A percentile compares a stretch with the other conserved stretches of the same genome.
These are phyloP conservation scores for Bufotes viridis DNA, from an alignment of 2,797 vertebrate genomes.

Conservation along the genomic window DNA sequence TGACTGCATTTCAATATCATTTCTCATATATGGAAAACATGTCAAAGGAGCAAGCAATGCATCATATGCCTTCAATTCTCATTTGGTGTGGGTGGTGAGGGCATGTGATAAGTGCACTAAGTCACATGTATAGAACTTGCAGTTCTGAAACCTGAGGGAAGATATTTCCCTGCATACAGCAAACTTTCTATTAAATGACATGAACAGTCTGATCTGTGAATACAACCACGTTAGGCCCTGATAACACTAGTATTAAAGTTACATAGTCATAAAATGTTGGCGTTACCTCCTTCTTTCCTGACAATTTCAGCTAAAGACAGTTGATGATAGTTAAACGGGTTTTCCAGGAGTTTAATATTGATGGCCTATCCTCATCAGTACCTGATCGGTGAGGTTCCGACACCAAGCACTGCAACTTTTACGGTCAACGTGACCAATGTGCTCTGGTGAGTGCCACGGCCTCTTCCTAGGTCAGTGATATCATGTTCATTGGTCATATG, in stretches of 20 bases:
- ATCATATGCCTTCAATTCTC: neutral
- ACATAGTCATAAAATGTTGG: neutral
- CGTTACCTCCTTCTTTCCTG: neutral
- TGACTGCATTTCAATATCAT: constrained; percentile 34
- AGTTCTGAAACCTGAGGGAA: neutral
- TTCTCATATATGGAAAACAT: constrained; percentile 12
- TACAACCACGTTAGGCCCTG: too few relatives aligned
- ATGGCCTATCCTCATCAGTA: too few relatives aligned
- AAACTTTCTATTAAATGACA: neutral
- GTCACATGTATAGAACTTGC: neutral
- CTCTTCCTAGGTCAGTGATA: too few relatives aligned
- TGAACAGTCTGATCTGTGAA: neutral
- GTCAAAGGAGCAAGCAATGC: neutral
- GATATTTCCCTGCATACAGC: neutral
- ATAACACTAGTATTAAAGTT: neutral
- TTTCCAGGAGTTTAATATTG: too few relatives aligned
- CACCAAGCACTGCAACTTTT: too few relatives aligned
- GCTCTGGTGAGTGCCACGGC: too few relatives aligned
- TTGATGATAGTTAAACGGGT: too few relatives aligned
- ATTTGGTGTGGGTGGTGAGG: neutral
- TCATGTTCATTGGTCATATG: too few relatives aligned
- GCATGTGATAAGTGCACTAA: neutral
- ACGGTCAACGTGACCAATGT: too few relatives aligned
- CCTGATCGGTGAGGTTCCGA: too few relatives aligned
- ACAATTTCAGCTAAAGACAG: too few relatives aligned